Conservation (phyloP, 2,888 invertebrate species). For the Patella depressa region DNA sequence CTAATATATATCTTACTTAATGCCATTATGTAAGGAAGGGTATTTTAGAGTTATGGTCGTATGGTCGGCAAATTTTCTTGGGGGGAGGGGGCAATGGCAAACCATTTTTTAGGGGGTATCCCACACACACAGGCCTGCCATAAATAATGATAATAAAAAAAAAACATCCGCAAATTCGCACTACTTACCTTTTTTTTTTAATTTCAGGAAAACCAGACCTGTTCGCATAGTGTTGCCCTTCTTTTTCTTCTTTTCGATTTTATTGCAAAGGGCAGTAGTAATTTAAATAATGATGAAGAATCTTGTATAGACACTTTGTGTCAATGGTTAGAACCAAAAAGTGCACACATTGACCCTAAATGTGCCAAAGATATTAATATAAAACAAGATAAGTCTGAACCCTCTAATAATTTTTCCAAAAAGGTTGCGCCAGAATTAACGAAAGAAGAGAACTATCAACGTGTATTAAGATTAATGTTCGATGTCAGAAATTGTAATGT, state of each 20-base stretch:
- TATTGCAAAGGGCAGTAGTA: constrained; percentile 4
- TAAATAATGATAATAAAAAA: too few relatives aligned
- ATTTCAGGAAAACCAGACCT: constrained; percentile 19
- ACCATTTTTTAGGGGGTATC: too few relatives aligned
- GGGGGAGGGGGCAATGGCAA: too few relatives aligned
- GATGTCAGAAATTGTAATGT: too few relatives aligned
- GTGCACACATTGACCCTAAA: background rate
- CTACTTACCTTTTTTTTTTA: constrained; percentile 8
- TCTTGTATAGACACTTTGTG: constrained; percentile 23
- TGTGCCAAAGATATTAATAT: background rate
- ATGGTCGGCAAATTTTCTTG: too few relatives aligned
- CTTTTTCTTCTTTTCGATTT: constrained; percentile 16
- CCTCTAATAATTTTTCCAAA: background rate
- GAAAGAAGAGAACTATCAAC: constrained; percentile 18
- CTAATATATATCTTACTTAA: too few relatives aligned
- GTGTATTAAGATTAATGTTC: too few relatives aligned
- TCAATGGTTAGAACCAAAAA: too few relatives aligned
- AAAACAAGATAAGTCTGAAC: background rate
- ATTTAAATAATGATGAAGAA: background rate
- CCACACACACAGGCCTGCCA: too few relatives aligned
- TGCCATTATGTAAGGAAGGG: too few relatives aligned
- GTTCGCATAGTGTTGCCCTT: constrained; percentile 24
- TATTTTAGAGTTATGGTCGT: too few relatives aligned
- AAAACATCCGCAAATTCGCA: too few relatives aligned
- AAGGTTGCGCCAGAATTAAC: constrained; percentile 19